Percentiles rank a stretch among this genome's conserved stretches.
Conservation (phyloP, 2,797 vertebrate species). For the Oryzias sinensis region DNA sequence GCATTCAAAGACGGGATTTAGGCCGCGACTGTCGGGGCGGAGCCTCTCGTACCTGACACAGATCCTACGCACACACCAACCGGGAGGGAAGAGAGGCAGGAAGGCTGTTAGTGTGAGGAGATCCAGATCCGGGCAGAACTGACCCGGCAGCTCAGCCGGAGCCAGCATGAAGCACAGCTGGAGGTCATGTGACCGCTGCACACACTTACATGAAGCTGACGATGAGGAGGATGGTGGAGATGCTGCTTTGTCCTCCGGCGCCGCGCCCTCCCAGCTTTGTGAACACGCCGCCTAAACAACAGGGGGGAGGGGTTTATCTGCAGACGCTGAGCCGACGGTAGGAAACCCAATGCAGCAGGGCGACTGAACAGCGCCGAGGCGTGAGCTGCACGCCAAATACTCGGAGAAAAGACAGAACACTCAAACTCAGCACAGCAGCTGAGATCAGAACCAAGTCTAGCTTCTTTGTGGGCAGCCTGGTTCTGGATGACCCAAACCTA, state of each 20-base stretch:
- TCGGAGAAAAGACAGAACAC: too few relatives aligned
- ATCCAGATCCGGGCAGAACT: conserved; percentile 20
- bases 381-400: too few relatives aligned
- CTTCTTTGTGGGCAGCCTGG: too few relatives aligned
- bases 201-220: conserved; percentile 88
- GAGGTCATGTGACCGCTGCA: not conserved
- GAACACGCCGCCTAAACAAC: conserved; percentile 67
- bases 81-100: conserved; percentile 51
- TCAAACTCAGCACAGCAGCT: too few relatives aligned
- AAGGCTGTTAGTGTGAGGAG: conserved; percentile 57
- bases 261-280: conserved; percentile 68
- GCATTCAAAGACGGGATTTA: conserved; percentile 19
- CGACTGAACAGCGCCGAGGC: too few relatives aligned
- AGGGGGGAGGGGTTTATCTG: too few relatives aligned
- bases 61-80: conserved; percentile 80
- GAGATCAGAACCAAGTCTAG: too few relatives aligned
- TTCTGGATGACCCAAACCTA: too few relatives aligned
- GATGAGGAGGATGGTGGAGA: conserved; percentile 86
- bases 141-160: conserved; percentile 9
- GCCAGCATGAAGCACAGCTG: too few relatives aligned
- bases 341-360: too few relatives aligned
- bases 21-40: conserved; percentile 16
- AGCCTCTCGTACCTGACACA: conserved; percentile 82
- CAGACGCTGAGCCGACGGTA: too few relatives aligned
- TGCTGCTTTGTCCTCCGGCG: conserved; percentile 66